phyloP scores from a whole-genome alignment of 1,140 invertebrate species.

The Hestina assimilis region DNA sequence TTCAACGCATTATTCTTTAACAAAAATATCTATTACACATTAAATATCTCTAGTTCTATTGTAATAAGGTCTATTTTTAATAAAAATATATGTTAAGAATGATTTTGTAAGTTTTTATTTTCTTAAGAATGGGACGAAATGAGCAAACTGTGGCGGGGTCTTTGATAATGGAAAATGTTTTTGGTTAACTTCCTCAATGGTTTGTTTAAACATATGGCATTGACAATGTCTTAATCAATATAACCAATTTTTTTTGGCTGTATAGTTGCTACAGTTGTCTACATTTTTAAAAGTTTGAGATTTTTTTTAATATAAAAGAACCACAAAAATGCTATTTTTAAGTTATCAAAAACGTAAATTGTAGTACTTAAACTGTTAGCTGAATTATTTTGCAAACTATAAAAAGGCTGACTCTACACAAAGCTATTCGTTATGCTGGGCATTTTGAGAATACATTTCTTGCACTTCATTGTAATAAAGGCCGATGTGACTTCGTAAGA shows the following conservation, averaged over 20 bases:
- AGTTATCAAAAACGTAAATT: too few species aligned
- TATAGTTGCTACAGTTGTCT: too few species aligned
- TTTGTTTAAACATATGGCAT: slow-evolving; percentile 51
- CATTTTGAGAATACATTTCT: too few species aligned
- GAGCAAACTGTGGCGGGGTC: slow-evolving; percentile 53
- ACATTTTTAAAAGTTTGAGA: too few species aligned
- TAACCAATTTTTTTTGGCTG: background rate
- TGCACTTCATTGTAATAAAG: too few species aligned
- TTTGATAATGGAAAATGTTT: slow-evolving; percentile 45
- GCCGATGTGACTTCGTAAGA: too few species aligned
- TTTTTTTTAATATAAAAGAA: too few species aligned
- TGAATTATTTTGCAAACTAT: too few species aligned
- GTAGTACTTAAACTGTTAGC: too few species aligned
- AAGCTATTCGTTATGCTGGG: too few species aligned
- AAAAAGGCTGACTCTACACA: too few species aligned
- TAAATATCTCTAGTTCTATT: slow-evolving; percentile 24
- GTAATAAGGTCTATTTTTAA: slow-evolving; percentile 28
- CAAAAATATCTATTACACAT: slow-evolving; percentile 27
- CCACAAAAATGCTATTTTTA: too few species aligned
- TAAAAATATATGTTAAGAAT: slow-evolving; percentile 4
- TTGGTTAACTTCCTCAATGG: slow-evolving; percentile 23
- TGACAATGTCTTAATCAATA: slow-evolving; percentile 32
- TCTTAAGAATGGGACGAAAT: slow-evolving; percentile 62
- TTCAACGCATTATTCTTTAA: slow-evolving; percentile 56
- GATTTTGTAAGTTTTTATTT: slow-evolving; percentile 30